Percentiles rank a stretch among this genome's conserved stretches.
These are phyloP conservation scores for Merops nubicus DNA, from an alignment of 2,113 vertebrate genomes.

Conservation along the genomic window DNA sequence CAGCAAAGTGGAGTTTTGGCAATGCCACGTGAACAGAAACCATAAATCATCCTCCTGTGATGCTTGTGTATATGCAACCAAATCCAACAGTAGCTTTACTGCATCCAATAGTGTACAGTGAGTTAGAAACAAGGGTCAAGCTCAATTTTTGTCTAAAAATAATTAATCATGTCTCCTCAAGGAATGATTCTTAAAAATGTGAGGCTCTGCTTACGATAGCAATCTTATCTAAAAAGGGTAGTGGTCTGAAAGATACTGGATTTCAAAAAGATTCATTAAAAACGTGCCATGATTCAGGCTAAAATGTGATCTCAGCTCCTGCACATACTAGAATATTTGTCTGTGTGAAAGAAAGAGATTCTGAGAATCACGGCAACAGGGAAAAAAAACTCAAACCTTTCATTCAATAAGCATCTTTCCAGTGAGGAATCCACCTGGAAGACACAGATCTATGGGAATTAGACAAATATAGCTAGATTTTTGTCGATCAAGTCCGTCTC, in stretches of 20 bases:
- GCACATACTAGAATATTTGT: background rate
- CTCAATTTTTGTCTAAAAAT: background rate
- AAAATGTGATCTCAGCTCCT: background rate
- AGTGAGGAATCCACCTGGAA: background rate
- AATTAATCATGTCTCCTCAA: background rate
- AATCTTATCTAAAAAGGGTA: background rate
- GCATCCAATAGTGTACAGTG: background rate
- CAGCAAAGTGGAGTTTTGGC: constrained; percentile 43
- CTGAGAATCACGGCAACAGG: background rate
- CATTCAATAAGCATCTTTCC: background rate
- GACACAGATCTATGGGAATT: background rate
- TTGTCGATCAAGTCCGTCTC: background rate
- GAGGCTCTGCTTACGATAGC: background rate
- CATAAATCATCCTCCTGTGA: background rate
- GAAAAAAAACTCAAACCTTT: background rate
- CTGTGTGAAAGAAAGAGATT: background rate
- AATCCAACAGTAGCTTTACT: background rate
- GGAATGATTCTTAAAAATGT: background rate
- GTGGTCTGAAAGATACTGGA: background rate
- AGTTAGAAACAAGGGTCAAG: too few species aligned
- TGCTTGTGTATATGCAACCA: background rate
- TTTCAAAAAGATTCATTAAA: background rate
- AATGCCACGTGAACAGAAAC: background rate
- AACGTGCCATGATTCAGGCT: background rate
- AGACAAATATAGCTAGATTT: background rate